These are phyloP conservation scores for Cataglyphis altisquamis DNA, from an alignment of 2,888 invertebrate genomes.

Conservation along the genomic window DNA sequence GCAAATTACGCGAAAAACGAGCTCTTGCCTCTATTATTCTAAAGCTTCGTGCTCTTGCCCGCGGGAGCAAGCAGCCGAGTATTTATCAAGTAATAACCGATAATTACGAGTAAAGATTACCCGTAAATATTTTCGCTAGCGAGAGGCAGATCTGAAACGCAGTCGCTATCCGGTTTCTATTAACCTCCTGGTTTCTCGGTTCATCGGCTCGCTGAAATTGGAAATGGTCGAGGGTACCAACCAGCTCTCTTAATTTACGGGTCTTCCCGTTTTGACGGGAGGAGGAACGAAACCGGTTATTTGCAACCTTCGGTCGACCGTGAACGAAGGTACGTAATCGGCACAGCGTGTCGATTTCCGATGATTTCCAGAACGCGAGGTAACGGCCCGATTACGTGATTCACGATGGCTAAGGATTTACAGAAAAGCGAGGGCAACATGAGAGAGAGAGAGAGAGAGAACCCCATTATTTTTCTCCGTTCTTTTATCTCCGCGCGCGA, in stretches of 20 bases:
- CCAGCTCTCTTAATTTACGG: conserved; percentile 32
- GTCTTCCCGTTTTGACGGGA: not conserved
- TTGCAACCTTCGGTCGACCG: conserved; percentile 36
- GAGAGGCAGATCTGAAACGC: conserved; percentile 3
- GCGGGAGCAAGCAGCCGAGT: conserved; percentile 6
- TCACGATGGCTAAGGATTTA: conserved; percentile 19
- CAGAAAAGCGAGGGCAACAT: not conserved
- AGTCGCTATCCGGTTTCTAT: conserved; percentile 18
- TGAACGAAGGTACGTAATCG: conserved; percentile 12
- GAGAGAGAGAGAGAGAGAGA: not conserved
- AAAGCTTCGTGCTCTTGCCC: not conserved
- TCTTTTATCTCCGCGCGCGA: not conserved
- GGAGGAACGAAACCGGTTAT: conserved; percentile 36
- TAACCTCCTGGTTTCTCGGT: conserved; percentile 34
- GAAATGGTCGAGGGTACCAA: conserved; percentile 38
- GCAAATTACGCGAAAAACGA: conserved; percentile 45
- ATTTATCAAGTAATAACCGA: conserved; percentile 38
- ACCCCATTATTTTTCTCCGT: conserved; percentile 3
- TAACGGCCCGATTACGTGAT: conserved; percentile 40
- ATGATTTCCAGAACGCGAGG: conserved; percentile 31
- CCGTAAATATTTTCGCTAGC: conserved; percentile 47
- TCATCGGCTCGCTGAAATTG: conserved; percentile 47
- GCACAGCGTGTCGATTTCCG: conserved; percentile 27
- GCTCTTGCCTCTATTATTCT: not conserved
- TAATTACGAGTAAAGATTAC: conserved; percentile 38